phyloP scores from a whole-genome alignment of 1,140 invertebrate genomes.

The Littorina saxatilis region DNA sequence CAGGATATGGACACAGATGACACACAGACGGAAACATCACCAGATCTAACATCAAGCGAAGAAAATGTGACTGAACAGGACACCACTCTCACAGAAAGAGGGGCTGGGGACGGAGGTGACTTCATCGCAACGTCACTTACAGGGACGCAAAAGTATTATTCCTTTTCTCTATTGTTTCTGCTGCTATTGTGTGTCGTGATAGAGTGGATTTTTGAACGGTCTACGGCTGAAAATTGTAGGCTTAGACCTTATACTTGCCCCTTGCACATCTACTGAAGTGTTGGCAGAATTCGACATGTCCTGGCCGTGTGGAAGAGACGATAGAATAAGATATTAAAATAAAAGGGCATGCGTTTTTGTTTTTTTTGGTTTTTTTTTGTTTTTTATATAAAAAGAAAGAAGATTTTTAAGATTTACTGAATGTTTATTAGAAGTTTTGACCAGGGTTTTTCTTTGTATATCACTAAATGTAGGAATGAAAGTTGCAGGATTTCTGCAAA shows the following conservation, averaged over 20 bases:
- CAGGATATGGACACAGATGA: conserved; percentile 5
- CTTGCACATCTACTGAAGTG: not conserved
- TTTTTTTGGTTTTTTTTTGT: too few species aligned
- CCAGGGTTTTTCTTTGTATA: not conserved
- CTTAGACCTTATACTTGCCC: not conserved
- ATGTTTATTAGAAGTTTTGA: not conserved
- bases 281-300: conserved; percentile 7
- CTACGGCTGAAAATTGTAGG: not conserved
- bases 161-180: not conserved
- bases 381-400: too few species aligned
- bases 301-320: too few species aligned
- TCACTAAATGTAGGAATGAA: too few species aligned
- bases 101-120: not conserved
- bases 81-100: not conserved
- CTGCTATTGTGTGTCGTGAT: not conserved
- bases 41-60: not conserved
- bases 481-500: too few species aligned
- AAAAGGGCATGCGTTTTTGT: too few species aligned
- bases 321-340: too few species aligned
- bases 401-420: not conserved
- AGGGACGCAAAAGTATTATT: conserved; percentile 1
- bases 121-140: not conserved
- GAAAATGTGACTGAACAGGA: not conserved
- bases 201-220: not conserved
- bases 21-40: not conserved